Base-by-base conservation (phyloP, 2,888 invertebrate species). In the Microctonus hyperodae region DNA sequence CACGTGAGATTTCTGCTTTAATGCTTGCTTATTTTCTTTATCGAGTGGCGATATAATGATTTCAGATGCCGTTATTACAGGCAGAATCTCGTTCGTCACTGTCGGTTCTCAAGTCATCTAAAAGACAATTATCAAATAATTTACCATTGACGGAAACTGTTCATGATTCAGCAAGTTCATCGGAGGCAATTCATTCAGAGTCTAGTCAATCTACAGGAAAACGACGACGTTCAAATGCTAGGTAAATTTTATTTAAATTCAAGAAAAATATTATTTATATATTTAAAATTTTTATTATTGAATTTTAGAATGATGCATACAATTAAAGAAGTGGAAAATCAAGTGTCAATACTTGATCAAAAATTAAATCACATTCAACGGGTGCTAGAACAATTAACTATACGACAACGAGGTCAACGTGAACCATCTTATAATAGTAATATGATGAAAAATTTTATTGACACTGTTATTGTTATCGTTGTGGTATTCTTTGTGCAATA, bases 71-170 rank as follows among this genome's bases (percentile, higher is more conserved):
- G 71, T 77, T 86, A 71, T 78, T 86, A 69, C 84, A 87, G 80
- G 85, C 85, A 60, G 88, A 88, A 72, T 86, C 86, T 51, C 85
- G 88, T 71, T 85, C 86, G 57, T 85, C 87, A 20, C 83, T 86
- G 67, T 84, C 85, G 60, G 85, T 85, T 67, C 78, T 86, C 70
- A 87, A 87, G 77, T 81, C 83, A 55, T 83, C 84, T 11, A 87
- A 87, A 73, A 83, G 87, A 72, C 87, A 86, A 75, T 81, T 86
- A 64, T 81, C 86, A 25, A 82, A 83, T 64, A 86, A 86, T 73
- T 84, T 86, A 73, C 85, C 87, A 50, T 84, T 87, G 61, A 73
- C 78, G 57, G 83, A 82, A 68, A 74, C 81, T 51, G 80, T 77
- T 23, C 87, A 87, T 40, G 88, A 87, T 73, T 86, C 86, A 62